Evolutionary conservation across 2,797 vertebrate species (phyloP).

Genomic region (Nyctibius grandis): DNA sequence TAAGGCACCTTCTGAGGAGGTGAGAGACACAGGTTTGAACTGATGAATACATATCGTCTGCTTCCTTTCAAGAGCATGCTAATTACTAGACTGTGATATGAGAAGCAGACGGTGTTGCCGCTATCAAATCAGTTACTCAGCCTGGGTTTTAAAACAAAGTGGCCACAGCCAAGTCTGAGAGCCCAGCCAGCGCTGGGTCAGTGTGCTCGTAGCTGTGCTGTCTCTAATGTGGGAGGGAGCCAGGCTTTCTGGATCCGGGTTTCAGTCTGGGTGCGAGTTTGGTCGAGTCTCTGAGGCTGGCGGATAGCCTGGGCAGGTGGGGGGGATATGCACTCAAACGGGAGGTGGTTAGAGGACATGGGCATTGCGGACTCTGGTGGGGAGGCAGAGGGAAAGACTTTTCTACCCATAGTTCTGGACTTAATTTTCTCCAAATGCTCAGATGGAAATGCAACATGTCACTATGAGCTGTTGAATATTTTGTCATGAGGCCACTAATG

Average conservation of each 20-base stretch:
- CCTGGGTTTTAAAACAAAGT: neutral
- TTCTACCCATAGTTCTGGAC: neutral
- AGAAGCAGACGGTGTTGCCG: neutral
- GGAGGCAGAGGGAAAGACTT: neutral
- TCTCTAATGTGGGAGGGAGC: neutral
- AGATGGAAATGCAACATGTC: neutral
- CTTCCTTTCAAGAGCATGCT: conserved; percentile 7
- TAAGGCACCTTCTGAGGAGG: conserved; percentile 1
- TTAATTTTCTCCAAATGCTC: neutral
- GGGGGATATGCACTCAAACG: too few species aligned
- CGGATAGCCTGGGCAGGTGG: rapidly evolving
- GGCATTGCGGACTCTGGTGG: neutral
- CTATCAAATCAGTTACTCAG: neutral
- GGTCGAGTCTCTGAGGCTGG: neutral
- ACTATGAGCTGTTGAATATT: neutral
- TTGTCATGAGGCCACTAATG: neutral
- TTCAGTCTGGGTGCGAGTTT: rapidly evolving
- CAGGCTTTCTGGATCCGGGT: neutral
- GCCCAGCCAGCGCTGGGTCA: neutral
- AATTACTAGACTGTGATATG: neutral
- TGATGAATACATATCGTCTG: neutral
- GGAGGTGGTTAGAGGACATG: neutral
- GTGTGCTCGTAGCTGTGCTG: neutral
- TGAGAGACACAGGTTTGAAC: conserved; percentile 25
- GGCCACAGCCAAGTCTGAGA: neutral